Conservation (phyloP, 2,888 invertebrate genomes). For the Noctuana brunneofusca region DNA sequence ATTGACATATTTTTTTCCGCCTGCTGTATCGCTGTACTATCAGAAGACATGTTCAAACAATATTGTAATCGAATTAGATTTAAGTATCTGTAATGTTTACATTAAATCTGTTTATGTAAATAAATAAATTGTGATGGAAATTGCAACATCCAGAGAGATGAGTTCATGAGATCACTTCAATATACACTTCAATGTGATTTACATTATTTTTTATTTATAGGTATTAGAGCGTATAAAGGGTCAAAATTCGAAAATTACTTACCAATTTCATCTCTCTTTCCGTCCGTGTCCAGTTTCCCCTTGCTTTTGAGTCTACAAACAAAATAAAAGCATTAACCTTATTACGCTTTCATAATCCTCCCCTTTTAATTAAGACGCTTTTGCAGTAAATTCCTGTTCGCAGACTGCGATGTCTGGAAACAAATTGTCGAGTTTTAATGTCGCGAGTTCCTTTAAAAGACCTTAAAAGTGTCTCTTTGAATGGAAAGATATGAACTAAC, state of each 20-base stretch:
- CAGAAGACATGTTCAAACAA: too few relatives aligned
- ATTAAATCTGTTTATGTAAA: too few relatives aligned
- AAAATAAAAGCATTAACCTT: neutral
- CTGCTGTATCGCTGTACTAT: too few relatives aligned
- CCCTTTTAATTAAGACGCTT: conserved; percentile 2
- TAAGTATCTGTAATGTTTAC: too few relatives aligned
- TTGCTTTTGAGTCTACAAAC: conserved; percentile 3
- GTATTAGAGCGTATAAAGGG: too few relatives aligned
- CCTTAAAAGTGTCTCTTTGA: neutral
- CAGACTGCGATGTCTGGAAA: neutral
- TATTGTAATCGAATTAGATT: too few relatives aligned
- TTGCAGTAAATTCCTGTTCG: neutral
- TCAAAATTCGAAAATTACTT: neutral
- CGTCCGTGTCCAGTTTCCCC: neutral
- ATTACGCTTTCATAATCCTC: conserved; percentile 2
- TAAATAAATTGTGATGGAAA: too few relatives aligned
- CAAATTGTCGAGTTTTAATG: conserved; percentile 4
- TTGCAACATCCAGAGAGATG: too few relatives aligned
- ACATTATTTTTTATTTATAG: too few relatives aligned
- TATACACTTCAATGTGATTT: too few relatives aligned
- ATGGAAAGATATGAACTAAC: neutral
- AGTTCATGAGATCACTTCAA: too few relatives aligned
- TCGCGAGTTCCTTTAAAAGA: neutral
- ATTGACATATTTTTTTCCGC: too few relatives aligned
- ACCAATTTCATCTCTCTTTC: conserved; percentile 1